phyloP scores from a whole-genome alignment of 35 echinoderm and acorn worm species.

The Amphiura filiformis region DNA sequence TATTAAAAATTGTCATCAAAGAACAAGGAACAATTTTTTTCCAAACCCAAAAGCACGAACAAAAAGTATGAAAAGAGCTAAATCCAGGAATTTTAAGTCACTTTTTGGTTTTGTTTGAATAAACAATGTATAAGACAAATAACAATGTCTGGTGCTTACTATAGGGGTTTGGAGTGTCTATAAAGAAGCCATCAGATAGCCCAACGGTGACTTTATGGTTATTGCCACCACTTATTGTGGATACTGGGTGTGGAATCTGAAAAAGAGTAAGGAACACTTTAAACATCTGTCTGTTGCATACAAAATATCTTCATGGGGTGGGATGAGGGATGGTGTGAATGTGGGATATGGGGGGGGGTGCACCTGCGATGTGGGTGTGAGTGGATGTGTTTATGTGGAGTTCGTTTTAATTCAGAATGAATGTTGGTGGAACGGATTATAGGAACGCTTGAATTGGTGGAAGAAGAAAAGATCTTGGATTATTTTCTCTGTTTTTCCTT shows the following conservation, averaged over 20 bases:
- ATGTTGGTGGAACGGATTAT: neutral
- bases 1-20: no score
- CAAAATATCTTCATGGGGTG: neutral
- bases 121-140: no score
- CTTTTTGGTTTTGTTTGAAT: no score
- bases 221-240: slow-evolving; percentile 70
- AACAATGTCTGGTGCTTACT: no score
- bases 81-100: no score
- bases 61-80: no score
- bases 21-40: no score
- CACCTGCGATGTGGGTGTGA: neutral
- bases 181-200: slow-evolving; percentile 80
- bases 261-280: neutral
- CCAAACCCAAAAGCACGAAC: no score
- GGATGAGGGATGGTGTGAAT: neutral
- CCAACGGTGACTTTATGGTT: slow-evolving; percentile 86
- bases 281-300: no score
- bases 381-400: neutral
- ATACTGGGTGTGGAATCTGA: slow-evolving; percentile 47
- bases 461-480: no score
- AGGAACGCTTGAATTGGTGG: no score
- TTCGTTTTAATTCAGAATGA: neutral
- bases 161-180: slow-evolving; percentile 41
- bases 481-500: no score
- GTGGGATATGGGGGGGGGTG: neutral